Evolutionary conservation across 2,797 vertebrate species (phyloP), one percentile per base, ranked within the genome.

Genomic region (Tragopan temminckii): DNA sequence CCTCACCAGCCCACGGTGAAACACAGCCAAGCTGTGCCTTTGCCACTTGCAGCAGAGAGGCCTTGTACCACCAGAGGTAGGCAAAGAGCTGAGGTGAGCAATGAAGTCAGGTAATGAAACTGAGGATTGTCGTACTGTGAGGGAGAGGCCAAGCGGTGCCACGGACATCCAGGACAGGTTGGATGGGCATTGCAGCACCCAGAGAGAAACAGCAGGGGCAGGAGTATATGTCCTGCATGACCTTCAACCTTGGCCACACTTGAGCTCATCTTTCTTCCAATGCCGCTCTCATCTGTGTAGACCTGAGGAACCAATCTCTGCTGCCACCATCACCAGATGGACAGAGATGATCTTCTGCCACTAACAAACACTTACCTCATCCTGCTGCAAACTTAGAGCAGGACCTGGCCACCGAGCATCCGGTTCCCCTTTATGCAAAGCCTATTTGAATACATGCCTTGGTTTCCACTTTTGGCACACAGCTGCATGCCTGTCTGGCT

Each of bases 21-120:
- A 48, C 21, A 33, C 27, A 72, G 71, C 40, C 24, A 0, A 13
- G 45, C 52, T 7, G 9, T 13, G 7, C 24, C 7, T 25, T 24
- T 61, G 48, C 33, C 25, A 67, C 48, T 8, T 50, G 15, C 5
- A 16, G 21, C 31, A 31, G n/a, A 33, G 24, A 69, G 0, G 0
- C n/a, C 23, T 36, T 2, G 23, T 36, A 25, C 21, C 57, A 59
- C 21, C 31, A n/a, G 53, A 40, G 35, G 31, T 42, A 43, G 59
- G 48, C 27, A 57, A 75, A 75, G 31, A 38, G 14, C 31, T 63
- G 58, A 75, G 31, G n/a, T 0, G 2, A 52, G 7, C 21, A 31
- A 29, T 13, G 63, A 57, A 58, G 38, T 25, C 18, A 38, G 10
- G 33, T 45, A 69, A 78, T 38, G 67, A 45, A 58, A 75, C n/a